Evolutionary conservation across 2,797 vertebrate genomes (phyloP).

Genomic region (Coilia nasus): DNA sequence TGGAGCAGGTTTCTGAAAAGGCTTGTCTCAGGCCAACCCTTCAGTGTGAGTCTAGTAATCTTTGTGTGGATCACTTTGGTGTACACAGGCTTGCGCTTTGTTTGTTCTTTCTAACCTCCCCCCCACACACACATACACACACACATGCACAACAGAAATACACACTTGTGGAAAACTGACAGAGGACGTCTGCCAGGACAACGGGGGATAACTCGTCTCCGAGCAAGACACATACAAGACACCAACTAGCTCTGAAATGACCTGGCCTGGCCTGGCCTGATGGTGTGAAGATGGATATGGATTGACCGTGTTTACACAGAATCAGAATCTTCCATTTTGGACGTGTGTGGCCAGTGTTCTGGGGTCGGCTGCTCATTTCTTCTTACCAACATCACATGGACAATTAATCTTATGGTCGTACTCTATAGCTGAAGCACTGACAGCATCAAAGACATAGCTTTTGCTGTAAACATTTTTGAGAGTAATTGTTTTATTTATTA

Average conservation of each 20-base stretch:
- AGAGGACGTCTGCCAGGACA: neutral
- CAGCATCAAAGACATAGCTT: neutral
- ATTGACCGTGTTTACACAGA: neutral
- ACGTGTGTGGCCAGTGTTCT: neutral
- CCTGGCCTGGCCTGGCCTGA: too few relatives aligned
- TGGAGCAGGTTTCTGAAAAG: neutral
- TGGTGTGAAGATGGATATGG: neutral
- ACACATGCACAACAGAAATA: neutral
- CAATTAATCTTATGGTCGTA: neutral
- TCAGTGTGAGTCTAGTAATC: neutral
- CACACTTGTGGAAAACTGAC: neutral
- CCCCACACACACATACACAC: neutral
- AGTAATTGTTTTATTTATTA: neutral
- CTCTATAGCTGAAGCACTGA: conserved; percentile 6
- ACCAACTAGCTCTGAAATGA: too few relatives aligned
- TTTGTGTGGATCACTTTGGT: neutral
- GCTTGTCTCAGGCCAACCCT: neutral
- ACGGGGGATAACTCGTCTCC: neutral
- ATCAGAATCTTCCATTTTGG: conserved; percentile 11
- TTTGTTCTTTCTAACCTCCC: neutral
- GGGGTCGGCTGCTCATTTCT: neutral
- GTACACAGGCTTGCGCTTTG: neutral
- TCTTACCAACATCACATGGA: neutral
- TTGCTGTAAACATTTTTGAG: conserved; percentile 2
- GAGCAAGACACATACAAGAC: neutral